Evolutionary conservation across 1,140 invertebrate genomes (phyloP).

Genomic region (Chymomyza costata): DNA sequence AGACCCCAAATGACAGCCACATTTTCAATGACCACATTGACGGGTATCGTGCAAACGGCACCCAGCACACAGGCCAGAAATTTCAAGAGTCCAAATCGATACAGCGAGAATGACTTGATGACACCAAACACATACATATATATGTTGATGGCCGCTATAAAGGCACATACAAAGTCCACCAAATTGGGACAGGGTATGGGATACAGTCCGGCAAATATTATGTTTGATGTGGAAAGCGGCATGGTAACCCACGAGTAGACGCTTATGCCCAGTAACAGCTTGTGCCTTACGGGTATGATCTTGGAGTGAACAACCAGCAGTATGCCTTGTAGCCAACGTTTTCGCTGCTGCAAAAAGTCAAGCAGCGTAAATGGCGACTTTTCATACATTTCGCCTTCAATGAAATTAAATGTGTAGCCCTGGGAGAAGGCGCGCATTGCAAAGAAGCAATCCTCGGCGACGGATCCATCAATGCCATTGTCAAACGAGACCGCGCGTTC

Average conservation of each 20-base stretch:
- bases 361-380: slow-evolving; percentile 96
- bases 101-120: slow-evolving; percentile 93
- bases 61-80: slow-evolving; percentile 89
- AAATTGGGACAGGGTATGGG: slow-evolving; percentile 90
- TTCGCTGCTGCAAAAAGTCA: slow-evolving; percentile 97
- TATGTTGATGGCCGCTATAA: slow-evolving; percentile 93
- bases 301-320: slow-evolving; percentile 94
- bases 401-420: slow-evolving; percentile 92
- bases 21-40: slow-evolving; percentile 95
- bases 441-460: slow-evolving; percentile 98
- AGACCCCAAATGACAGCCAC: slow-evolving; percentile 94
- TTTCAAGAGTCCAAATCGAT: slow-evolving; percentile 87
- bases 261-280: slow-evolving; percentile 90
- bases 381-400: slow-evolving; percentile 98
- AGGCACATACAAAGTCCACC: slow-evolving; percentile 90
- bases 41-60: slow-evolving; percentile 91
- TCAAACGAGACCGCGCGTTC: slow-evolving; percentile 95
- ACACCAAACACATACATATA: slow-evolving; percentile 98
- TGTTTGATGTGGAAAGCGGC: slow-evolving; percentile 93
- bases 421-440: slow-evolving; percentile 93
- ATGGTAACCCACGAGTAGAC: slow-evolving; percentile 97
- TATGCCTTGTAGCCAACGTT: slow-evolving; percentile 98
- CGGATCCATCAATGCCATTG: slow-evolving; percentile 95
- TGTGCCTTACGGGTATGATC: slow-evolving; percentile 87
- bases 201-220: slow-evolving; percentile 87